Conservation (phyloP, 2,113 vertebrate genomes). For the Mobula birostris region DNA sequence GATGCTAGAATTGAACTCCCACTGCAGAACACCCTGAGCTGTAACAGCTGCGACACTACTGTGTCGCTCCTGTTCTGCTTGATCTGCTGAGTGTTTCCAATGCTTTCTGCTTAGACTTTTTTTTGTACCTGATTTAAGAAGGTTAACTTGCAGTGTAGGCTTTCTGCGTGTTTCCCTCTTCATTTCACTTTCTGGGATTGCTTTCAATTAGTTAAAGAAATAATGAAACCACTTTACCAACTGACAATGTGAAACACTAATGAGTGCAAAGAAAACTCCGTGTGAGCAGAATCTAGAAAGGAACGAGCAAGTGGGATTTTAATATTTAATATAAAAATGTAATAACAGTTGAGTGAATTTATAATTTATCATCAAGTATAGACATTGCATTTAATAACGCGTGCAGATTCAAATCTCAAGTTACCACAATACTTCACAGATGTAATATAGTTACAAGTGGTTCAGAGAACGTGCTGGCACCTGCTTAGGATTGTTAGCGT, state of each 20-base stretch:
- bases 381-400: slow-evolving; percentile 34
- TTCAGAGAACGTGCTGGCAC: neutral
- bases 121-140: neutral
- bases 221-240: slow-evolving; percentile 32
- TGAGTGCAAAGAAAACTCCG: neutral
- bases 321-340: slow-evolving; percentile 38
- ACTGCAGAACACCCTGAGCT: no score
- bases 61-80: no score
- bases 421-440: slow-evolving; percentile 21
- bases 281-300: slow-evolving; percentile 32
- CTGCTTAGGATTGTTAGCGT: slow-evolving; percentile 2
- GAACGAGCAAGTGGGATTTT: slow-evolving; percentile 26
- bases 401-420: slow-evolving; percentile 32
- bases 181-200: neutral
- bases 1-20: no score
- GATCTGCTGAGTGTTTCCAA: no score
- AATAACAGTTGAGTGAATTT: slow-evolving; percentile 37
- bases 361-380: slow-evolving; percentile 28
- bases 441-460: slow-evolving; percentile 27
- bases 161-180: neutral
- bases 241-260: slow-evolving; percentile 32
- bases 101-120: neutral
- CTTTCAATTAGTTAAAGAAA: slow-evolving; percentile 25
- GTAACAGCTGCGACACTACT: no score
- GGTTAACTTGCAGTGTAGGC: neutral